Percentiles rank a stretch among this genome's conserved stretches.
Evolutionary conservation across 2,113 vertebrate genomes (phyloP).

Genomic region (Climacteris rufus): DNA sequence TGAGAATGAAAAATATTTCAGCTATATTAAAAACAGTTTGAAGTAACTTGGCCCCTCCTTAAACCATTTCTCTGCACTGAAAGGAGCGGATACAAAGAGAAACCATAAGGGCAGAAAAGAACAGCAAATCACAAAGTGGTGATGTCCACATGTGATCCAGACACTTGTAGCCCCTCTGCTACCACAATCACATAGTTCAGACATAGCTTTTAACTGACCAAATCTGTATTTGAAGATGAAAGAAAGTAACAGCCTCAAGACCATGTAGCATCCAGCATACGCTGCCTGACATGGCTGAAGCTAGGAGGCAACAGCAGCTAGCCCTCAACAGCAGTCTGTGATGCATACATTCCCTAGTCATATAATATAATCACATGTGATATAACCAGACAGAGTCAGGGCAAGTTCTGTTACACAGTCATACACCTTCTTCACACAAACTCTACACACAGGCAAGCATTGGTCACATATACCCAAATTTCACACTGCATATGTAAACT

Average conservation of each 20-base stretch:
- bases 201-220: background rate
- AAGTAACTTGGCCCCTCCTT: background rate
- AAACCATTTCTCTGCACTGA: background rate
- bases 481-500: background rate
- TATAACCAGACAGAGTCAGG: background rate
- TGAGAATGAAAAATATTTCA: background rate
- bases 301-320: background rate
- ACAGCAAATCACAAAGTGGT: background rate
- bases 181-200: background rate
- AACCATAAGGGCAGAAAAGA: background rate
- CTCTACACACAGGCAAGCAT: rapidly evolving
- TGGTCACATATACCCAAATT: background rate
- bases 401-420: background rate
- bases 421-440: background rate
- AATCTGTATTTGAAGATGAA: background rate
- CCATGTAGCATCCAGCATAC: background rate
- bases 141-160: background rate
- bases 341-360: rapidly evolving
- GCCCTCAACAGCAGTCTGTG: background rate
- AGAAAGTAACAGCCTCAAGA: background rate
- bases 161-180: background rate
- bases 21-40: background rate
- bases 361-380: rapidly evolving
- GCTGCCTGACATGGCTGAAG: background rate
- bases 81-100: background rate